A percentile compares a stretch with the other conserved stretches of the same genome.
Conservation (phyloP, 2,797 vertebrate species). For the Peromyscus melanophrys region DNA sequence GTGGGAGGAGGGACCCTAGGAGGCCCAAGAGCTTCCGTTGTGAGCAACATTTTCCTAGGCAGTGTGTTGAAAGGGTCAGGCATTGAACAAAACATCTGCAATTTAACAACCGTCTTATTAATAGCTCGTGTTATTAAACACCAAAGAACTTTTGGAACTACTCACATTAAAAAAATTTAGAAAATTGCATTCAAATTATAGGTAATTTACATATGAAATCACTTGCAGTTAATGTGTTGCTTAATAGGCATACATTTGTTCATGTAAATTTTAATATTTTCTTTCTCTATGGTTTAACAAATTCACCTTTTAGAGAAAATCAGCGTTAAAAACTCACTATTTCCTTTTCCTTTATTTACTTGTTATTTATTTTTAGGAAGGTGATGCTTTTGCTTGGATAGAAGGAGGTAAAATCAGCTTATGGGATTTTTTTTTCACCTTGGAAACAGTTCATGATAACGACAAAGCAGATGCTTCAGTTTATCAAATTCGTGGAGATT, state of each 20-base stretch:
- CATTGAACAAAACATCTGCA: conserved; percentile 74
- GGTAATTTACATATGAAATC: conserved; percentile 83
- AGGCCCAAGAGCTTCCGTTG: not conserved
- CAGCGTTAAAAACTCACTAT: conserved; percentile 39
- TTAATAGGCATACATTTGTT: conserved; percentile 79
- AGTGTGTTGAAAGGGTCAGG: conserved; percentile 63
- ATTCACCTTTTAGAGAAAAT: conserved; percentile 67
- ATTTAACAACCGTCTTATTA: conserved; percentile 80
- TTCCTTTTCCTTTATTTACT: not conserved
- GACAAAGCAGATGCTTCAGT: conserved; percentile 40
- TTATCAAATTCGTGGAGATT: conserved; percentile 55
- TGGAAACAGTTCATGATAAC: conserved; percentile 52
- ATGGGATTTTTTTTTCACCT: conserved; percentile 44
- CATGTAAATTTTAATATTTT: conserved; percentile 71
- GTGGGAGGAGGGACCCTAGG: conserved; percentile 2
- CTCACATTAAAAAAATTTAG: conserved; percentile 83
- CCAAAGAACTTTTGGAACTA: conserved; percentile 80
- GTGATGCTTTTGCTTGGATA: not conserved
- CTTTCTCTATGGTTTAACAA: conserved; percentile 65
- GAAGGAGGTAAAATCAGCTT: conserved; percentile 20
- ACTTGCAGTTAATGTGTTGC: conserved; percentile 80
- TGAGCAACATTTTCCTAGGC: conserved; percentile 52
- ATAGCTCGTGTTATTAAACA: conserved; percentile 82
- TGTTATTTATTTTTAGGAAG: not conserved
- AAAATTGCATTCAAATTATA: conserved; percentile 84